These are phyloP conservation scores for Creontiades dilutus DNA, from an alignment of 2,888 invertebrate genomes.

Conservation along the genomic window DNA sequence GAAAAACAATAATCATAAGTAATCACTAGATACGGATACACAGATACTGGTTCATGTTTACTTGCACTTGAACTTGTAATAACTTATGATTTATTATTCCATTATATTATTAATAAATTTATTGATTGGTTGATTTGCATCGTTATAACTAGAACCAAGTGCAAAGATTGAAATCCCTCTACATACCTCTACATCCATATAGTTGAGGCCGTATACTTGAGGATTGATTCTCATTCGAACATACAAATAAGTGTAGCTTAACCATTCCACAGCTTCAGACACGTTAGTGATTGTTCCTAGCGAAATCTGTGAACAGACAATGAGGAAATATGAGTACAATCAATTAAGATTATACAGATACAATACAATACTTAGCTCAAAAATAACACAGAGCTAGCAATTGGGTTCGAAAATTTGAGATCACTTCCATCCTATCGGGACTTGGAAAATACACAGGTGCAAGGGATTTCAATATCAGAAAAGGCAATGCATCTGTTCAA, in stretches of 20 bases:
- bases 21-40: too few species aligned
- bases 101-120: too few species aligned
- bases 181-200: conserved; percentile 82
- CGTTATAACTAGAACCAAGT: too few species aligned
- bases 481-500: neutral
- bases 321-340: neutral
- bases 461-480: too few species aligned
- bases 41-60: too few species aligned
- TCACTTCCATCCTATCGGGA: too few species aligned
- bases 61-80: too few species aligned
- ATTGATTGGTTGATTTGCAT: too few species aligned
- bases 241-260: conserved; percentile 97
- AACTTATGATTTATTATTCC: too few species aligned
- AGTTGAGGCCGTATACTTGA: conserved; percentile 85
- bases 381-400: too few species aligned
- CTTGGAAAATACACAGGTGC: too few species aligned
- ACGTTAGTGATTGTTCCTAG: conserved; percentile 97
- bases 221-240: conserved; percentile 97
- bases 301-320: conserved; percentile 83
- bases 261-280: conserved; percentile 97
- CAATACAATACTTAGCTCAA: neutral
- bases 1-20: neutral
- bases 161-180: neutral
- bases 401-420: neutral
- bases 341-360: neutral